phyloP scores from a whole-genome alignment of 2,797 vertebrate species.

The Girardinus metallicus region DNA sequence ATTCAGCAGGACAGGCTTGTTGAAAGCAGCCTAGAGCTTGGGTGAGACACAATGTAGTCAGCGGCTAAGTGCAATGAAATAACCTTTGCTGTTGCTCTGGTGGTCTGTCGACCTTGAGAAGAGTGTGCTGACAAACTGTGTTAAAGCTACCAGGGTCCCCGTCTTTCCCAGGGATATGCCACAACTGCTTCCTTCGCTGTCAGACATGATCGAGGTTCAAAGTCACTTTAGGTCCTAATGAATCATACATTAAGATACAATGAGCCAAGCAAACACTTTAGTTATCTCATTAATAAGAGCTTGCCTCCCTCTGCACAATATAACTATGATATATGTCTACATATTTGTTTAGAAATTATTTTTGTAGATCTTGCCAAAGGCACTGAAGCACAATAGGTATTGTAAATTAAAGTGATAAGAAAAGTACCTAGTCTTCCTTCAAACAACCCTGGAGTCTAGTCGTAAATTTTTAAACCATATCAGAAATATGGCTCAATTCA shows the following conservation, averaged over 20 bases:
- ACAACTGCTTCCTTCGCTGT: slow-evolving; percentile 65
- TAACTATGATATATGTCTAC: slow-evolving; percentile 17
- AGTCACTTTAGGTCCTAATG: slow-evolving; percentile 68
- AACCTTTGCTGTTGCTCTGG: slow-evolving; percentile 64
- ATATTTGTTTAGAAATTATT: slow-evolving; percentile 12
- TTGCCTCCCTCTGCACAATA: slow-evolving; percentile 21
- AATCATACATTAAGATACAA: slow-evolving; percentile 71
- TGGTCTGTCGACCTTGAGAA: slow-evolving; percentile 68
- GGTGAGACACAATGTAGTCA: slow-evolving; percentile 54
- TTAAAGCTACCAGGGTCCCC: slow-evolving; percentile 50
- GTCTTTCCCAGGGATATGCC: slow-evolving; percentile 68
- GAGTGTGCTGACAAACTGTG: slow-evolving; percentile 57
- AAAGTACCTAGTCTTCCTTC: not conserved
- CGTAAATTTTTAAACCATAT: not conserved
- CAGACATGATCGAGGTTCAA: slow-evolving; percentile 72
- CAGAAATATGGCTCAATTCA: not conserved
- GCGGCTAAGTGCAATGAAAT: slow-evolving; percentile 58
- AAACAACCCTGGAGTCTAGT: not conserved
- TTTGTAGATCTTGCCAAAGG: slow-evolving; percentile 2
- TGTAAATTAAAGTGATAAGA: not conserved
- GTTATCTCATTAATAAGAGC: slow-evolving; percentile 59
- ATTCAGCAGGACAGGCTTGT: slow-evolving; percentile 56
- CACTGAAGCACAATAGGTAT: not conserved
- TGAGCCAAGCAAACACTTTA: slow-evolving; percentile 48
- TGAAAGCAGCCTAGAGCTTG: slow-evolving; percentile 61